A percentile compares a stretch with the other conserved stretches of the same genome.
Conservation (phyloP, 2,113 vertebrate species). For the Saccopteryx leptura region DNA sequence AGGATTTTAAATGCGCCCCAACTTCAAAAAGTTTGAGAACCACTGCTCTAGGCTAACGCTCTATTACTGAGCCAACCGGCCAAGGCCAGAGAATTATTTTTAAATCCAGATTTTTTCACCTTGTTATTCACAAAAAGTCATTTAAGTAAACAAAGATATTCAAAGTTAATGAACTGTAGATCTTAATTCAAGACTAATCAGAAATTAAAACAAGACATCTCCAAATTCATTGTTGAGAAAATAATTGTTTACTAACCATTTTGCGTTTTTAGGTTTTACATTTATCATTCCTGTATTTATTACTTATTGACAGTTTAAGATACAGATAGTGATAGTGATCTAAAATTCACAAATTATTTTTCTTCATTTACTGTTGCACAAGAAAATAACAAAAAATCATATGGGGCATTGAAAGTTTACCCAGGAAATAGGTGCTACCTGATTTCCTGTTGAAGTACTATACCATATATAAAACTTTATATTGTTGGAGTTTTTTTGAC, state of each 20-base stretch:
- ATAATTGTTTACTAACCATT: not conserved
- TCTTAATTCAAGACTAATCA: slow-evolving; percentile 6
- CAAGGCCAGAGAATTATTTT: not conserved
- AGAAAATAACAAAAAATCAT: not conserved
- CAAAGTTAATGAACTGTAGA: not conserved
- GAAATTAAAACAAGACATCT: not conserved
- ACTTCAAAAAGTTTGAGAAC: no score
- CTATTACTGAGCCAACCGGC: no score
- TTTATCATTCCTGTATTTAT: no score
- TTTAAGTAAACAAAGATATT: not conserved
- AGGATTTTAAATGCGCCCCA: no score
- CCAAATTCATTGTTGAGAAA: not conserved
- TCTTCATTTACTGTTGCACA: not conserved
- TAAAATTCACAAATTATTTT: slow-evolving; percentile 5
- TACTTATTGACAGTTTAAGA: not conserved
- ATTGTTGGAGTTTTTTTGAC: not conserved
- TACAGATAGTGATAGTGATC: not conserved
- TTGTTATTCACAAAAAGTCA: not conserved
- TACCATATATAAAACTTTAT: not conserved
- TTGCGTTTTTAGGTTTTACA: no score
- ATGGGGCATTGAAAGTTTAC: not conserved
- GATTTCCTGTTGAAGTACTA: not conserved
- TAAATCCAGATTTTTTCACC: not conserved
- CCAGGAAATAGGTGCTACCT: not conserved
- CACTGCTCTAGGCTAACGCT: no score